These are phyloP conservation scores for Ceratina australensis DNA, from an alignment of 1,140 invertebrate genomes.

Conservation along the genomic window DNA sequence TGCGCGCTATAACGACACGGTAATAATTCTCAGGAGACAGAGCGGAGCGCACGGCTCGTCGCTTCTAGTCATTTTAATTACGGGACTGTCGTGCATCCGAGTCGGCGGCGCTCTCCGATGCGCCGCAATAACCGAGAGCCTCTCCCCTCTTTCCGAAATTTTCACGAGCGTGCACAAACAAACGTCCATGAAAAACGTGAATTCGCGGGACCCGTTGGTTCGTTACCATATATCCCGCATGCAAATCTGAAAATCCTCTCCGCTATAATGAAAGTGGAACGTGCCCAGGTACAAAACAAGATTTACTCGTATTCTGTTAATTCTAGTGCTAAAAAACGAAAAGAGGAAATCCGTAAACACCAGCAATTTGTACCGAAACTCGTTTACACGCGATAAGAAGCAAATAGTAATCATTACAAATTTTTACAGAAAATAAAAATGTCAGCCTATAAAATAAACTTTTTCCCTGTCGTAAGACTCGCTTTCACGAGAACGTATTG, in stretches of 20 bases:
- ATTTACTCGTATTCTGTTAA: no score
- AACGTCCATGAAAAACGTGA: conserved; percentile 1
- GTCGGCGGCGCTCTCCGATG: background rate
- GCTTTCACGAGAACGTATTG: no score
- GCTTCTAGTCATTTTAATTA: conserved; percentile 12
- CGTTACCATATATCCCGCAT: background rate
- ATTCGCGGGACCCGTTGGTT: background rate
- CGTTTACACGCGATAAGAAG: background rate
- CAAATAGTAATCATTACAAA: background rate
- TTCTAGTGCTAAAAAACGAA: no score
- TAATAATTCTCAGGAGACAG: background rate
- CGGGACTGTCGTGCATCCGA: background rate
- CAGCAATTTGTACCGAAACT: background rate
- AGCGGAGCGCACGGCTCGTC: background rate
- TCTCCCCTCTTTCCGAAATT: no score
- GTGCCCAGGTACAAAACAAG: background rate
- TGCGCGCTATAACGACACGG: no score
- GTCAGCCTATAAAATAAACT: no score
- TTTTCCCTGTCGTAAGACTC: no score
- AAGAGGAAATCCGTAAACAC: no score
- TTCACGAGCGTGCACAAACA: background rate
- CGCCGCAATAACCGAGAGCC: no score
- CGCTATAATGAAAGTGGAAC: conserved; percentile 15
- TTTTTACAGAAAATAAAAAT: no score
- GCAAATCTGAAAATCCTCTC: conserved; percentile 37